A percentile compares a stretch with the other conserved stretches of the same genome.
Conservation (phyloP, 2,888 invertebrate species). For the Sceliomorpha sp. region DNA sequence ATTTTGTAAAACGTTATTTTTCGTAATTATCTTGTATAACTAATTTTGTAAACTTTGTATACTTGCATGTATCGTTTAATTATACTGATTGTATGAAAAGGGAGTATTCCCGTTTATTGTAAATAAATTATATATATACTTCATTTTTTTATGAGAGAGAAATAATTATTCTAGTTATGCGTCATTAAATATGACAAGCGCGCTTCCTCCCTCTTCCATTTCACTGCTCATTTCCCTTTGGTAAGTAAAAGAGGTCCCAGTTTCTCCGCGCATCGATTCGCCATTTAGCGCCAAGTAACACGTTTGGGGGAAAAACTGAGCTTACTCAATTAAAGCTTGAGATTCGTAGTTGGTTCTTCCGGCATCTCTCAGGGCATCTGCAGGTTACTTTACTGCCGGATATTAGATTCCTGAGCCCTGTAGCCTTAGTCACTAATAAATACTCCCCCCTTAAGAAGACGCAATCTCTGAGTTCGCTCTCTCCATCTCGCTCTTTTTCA, state of each 20-base stretch:
- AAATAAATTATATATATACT: too few species aligned
- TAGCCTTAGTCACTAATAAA: conserved; percentile 58
- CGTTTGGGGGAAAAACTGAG: conserved; percentile 48
- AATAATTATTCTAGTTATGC: too few species aligned
- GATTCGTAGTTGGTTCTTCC: conserved; percentile 41
- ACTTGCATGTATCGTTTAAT: too few species aligned
- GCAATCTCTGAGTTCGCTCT: conserved; percentile 31
- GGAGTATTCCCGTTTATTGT: too few species aligned
- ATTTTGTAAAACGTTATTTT: too few species aligned
- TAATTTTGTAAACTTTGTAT: too few species aligned
- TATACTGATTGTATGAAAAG: too few species aligned
- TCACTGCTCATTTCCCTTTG: conserved; percentile 48
- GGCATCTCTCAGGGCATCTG: conserved; percentile 16
- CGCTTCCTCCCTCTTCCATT: conserved; percentile 6
- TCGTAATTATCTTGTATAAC: too few species aligned
- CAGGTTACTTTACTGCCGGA: conserved; percentile 60
- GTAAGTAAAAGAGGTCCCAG: conserved; percentile 17
- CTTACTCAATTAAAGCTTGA: conserved; percentile 61
- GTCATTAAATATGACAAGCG: too few species aligned
- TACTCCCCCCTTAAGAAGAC: conserved; percentile 54
- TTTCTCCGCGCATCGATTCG: conserved; percentile 20
- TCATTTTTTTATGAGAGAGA: too few species aligned
- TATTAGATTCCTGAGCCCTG: conserved; percentile 65
- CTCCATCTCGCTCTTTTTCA: not conserved
- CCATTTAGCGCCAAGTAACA: conserved; percentile 19